Percentiles rank a stretch among this genome's conserved stretches.
phyloP scores from a whole-genome alignment of 1,140 invertebrate species.

The Orius insidiosus region DNA sequence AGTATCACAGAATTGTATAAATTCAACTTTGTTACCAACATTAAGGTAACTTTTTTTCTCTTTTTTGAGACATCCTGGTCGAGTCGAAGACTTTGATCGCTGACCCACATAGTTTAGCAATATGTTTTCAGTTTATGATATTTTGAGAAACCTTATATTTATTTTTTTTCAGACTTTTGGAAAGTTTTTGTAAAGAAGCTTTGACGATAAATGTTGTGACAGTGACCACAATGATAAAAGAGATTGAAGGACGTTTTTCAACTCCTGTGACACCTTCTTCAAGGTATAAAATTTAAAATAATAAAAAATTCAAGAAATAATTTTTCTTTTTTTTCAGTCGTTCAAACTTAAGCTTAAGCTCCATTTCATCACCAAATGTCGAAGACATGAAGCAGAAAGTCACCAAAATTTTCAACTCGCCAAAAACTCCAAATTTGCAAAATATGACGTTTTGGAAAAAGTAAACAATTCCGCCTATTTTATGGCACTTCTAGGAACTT shows the following conservation, averaged over 20 bases:
- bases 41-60: conserved; percentile 25
- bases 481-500: too few relatives aligned
- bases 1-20: conserved; percentile 31
- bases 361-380: conserved; percentile 21
- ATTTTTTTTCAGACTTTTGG: conserved; percentile 26
- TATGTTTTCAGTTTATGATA: not conserved
- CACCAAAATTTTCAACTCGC: conserved; percentile 39
- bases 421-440: conserved; percentile 26
- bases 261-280: conserved; percentile 23
- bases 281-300: conserved; percentile 8
- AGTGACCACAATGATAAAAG: conserved; percentile 31
- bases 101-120: not conserved
- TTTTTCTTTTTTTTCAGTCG: conserved; percentile 27
- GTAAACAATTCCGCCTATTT: not conserved
- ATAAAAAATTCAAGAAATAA: conserved; percentile 19
- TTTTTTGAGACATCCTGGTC: not conserved
- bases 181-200: conserved; percentile 29
- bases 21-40: conserved; percentile 30
- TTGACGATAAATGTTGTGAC: conserved; percentile 31
- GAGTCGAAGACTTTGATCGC: not conserved
- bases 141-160: not conserved
- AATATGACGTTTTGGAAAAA: conserved; percentile 31
- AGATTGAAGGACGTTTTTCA: conserved; percentile 26
- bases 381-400: conserved; percentile 41
- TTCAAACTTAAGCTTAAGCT: too few relatives aligned